A percentile compares a stretch with the other conserved stretches of the same genome.
Evolutionary conservation across 30 jellyfish, hydroid and myxozoan genomes (phyloP).

Genomic region (Phacellophora camtschatica): DNA sequence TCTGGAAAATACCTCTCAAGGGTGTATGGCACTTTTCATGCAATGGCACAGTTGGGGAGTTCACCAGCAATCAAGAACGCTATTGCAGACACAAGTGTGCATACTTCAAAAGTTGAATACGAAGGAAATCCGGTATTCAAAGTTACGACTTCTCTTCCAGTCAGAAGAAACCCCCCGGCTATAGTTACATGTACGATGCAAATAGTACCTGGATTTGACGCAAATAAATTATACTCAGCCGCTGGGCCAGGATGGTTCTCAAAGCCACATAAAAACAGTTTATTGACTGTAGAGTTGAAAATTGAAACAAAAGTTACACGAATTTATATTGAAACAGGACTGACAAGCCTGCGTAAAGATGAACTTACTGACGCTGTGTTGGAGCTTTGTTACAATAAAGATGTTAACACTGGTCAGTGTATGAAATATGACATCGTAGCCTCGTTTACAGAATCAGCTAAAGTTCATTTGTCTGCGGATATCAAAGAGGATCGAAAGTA

Average conservation of each 20-base stretch:
- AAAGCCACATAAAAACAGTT: background rate
- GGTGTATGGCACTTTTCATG: constrained; percentile 23
- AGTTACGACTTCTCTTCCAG: background rate
- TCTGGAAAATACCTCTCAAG: constrained; percentile 50
- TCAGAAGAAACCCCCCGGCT: constrained; percentile 48
- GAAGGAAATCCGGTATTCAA: background rate
- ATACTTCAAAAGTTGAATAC: background rate
- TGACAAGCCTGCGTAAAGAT: constrained; percentile 27
- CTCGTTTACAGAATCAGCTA: background rate
- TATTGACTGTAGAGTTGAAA: constrained; percentile 4
- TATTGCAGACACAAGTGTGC: background rate
- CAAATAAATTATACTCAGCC: background rate
- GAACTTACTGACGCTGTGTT: constrained; percentile 19
- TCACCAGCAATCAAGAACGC: background rate
- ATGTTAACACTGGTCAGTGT: background rate
- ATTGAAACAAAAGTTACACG: background rate
- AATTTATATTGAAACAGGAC: constrained; percentile 34
- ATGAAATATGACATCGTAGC: background rate
- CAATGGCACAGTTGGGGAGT: constrained; percentile 45
- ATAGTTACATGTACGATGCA: background rate
- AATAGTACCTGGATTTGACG: background rate
- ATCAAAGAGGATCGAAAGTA: background rate
- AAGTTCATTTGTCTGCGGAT: constrained; percentile 2
- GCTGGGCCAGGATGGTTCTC: constrained; percentile 50
- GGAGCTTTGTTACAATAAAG: constrained; percentile 10